phyloP scores from a whole-genome alignment of 2,113 vertebrate genomes.

The Recurvirostra avosetta region DNA sequence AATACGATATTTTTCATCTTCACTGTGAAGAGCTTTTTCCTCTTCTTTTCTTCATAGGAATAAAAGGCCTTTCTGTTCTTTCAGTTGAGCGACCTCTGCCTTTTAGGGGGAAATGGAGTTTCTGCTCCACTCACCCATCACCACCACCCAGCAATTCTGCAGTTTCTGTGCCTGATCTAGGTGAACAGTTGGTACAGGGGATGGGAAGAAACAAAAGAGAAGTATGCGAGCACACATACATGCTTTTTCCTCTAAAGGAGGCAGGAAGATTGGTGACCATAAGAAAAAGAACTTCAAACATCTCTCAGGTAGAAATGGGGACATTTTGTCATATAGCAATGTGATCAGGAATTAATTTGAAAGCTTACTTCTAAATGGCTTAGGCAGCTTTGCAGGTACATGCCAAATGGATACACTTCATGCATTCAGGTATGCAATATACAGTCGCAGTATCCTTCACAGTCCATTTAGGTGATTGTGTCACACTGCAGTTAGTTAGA shows the following conservation, averaged over 20 bases:
- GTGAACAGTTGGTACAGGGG: constrained; percentile 14
- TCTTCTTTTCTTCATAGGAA: constrained; percentile 40
- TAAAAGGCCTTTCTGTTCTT: constrained; percentile 53
- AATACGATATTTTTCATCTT: constrained; percentile 60
- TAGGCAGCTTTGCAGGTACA: not conserved
- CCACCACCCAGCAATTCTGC: constrained; percentile 42
- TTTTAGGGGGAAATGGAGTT: constrained; percentile 24
- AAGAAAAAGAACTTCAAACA: not conserved
- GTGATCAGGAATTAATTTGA: not conserved
- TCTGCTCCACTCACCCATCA: constrained; percentile 62
- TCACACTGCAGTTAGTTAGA: not conserved
- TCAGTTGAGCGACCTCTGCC: not conserved
- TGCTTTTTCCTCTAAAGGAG: not conserved
- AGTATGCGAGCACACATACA: rapidly evolving
- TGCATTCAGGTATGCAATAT: not conserved
- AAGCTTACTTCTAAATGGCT: not conserved
- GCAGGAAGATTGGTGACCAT: not conserved
- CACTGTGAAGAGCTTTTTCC: constrained; percentile 39
- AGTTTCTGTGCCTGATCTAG: not conserved
- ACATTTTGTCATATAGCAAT: not conserved
- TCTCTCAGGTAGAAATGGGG: not conserved
- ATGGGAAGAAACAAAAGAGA: not conserved
- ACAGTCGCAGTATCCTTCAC: not conserved
- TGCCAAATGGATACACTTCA: not conserved
- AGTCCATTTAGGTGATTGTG: not conserved